Conservation (phyloP, 1,140 invertebrate genomes). For the Drosophila persimilis region DNA sequence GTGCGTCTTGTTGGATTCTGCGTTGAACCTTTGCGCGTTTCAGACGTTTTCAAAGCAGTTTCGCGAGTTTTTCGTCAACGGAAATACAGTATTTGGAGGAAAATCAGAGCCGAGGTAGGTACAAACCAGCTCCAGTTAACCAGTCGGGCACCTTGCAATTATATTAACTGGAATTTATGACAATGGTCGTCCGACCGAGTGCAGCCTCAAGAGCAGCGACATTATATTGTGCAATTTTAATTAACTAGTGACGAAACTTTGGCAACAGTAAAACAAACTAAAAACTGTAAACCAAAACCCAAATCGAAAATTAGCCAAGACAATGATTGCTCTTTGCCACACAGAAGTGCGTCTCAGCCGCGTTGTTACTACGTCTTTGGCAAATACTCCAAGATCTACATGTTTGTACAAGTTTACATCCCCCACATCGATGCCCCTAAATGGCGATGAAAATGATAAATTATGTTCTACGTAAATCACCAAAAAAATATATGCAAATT, state of each 20-base stretch:
- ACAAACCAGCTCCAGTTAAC: constrained; percentile 37
- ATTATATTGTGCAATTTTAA: constrained; percentile 73
- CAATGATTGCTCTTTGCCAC: constrained; percentile 23
- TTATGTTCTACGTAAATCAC: constrained; percentile 42
- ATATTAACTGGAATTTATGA: constrained; percentile 36
- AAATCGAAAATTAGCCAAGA: constrained; percentile 25
- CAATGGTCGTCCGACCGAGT: constrained; percentile 18
- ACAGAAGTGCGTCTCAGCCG: constrained; percentile 8
- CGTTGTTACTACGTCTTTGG: constrained; percentile 33
- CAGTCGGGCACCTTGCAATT: constrained; percentile 41
- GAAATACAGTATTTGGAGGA: constrained; percentile 23
- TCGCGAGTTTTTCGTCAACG: constrained; percentile 19
- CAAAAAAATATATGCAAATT: constrained; percentile 52
- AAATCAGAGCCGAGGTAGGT: constrained; percentile 45
- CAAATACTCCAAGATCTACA: constrained; percentile 27
- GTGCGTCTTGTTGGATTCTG: constrained; percentile 40
- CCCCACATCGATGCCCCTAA: constrained; percentile 38
- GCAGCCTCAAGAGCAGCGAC: constrained; percentile 36
- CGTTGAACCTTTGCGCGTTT: constrained; percentile 32
- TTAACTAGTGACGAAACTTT: constrained; percentile 52
- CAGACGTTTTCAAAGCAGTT: constrained; percentile 42
- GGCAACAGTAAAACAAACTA: constrained; percentile 11
- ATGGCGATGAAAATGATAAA: constrained; percentile 32
- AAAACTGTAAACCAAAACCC: constrained; percentile 27
- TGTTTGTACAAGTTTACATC: constrained; percentile 17